A percentile compares a stretch with the other conserved stretches of the same genome.
Conservation (phyloP, 2,888 invertebrate genomes). For the Calameuta idolon region DNA sequence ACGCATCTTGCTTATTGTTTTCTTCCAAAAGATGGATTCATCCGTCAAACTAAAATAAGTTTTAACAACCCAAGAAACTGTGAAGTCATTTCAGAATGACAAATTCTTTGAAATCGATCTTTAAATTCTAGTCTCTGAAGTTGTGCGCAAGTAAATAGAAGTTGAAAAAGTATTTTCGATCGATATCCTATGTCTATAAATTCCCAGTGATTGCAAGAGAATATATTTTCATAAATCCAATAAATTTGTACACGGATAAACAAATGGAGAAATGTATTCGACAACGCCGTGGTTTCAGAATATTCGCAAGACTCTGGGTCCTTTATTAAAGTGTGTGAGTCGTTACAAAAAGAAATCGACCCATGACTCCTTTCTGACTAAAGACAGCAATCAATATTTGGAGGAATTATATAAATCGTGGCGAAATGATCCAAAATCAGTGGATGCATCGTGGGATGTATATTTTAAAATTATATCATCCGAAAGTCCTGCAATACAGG, state of each 20-base stretch:
- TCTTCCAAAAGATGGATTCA: not conserved
- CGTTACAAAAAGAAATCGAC: conserved; percentile 6
- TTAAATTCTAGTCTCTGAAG: not conserved
- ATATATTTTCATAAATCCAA: not conserved
- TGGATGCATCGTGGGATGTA: conserved; percentile 48
- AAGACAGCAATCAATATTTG: conserved; percentile 50
- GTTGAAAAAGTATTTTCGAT: not conserved
- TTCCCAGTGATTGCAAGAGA: not conserved
- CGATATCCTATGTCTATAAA: not conserved
- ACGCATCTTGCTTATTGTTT: not conserved
- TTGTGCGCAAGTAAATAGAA: not conserved
- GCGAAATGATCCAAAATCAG: conserved; percentile 48
- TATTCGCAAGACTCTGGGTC: conserved; percentile 1
- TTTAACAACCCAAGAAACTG: not conserved
- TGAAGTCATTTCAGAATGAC: not conserved
- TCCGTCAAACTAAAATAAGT: not conserved
- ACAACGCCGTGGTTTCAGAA: not conserved
- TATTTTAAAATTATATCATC: conserved; percentile 42
- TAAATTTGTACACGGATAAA: not conserved
- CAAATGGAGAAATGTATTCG: not conserved
- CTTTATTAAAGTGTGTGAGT: conserved; percentile 19
- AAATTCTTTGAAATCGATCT: not conserved
- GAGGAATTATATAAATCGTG: conserved; percentile 55
- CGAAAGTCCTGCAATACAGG: not conserved
- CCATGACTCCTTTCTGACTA: conserved; percentile 43